Evolutionary conservation across 2,113 vertebrate species (phyloP).

Genomic region (Thunnus maccoyii): DNA sequence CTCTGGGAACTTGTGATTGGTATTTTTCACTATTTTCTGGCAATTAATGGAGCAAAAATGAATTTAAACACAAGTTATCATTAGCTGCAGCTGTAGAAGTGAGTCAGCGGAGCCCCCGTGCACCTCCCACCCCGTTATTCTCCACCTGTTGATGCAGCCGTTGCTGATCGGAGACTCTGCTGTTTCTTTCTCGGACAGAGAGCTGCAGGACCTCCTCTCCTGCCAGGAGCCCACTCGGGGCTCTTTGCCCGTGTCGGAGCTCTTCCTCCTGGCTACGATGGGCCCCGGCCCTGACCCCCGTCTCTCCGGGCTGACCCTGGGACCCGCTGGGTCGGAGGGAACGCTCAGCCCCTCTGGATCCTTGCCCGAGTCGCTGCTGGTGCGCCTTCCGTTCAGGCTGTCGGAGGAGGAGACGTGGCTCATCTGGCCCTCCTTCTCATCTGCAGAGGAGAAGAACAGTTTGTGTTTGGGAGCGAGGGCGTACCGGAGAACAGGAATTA

Average conservation of each 20-base stretch:
- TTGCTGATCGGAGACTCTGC: constrained; percentile 58
- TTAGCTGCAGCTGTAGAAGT: too few species aligned
- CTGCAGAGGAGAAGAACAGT: constrained; percentile 50
- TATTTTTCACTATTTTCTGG: too few species aligned
- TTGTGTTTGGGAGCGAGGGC: too few species aligned
- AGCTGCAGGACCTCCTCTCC: constrained; percentile 74
- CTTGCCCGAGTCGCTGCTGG: constrained; percentile 76
- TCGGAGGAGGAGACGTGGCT: constrained; percentile 83
- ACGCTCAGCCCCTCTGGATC: constrained; percentile 53
- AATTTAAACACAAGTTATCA: too few species aligned
- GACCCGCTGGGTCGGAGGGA: constrained; percentile 1
- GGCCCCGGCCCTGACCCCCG: constrained; percentile 65
- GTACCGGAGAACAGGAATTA: too few species aligned
- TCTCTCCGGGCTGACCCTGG: constrained; percentile 43
- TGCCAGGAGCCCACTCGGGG: constrained; percentile 57
- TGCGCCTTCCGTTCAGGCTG: constrained; percentile 79
- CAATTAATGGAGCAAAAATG: too few species aligned
- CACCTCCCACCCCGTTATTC: too few species aligned
- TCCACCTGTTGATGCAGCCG: constrained; percentile 75
- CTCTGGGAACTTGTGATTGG: too few species aligned
- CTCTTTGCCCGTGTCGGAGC: constrained; percentile 62
- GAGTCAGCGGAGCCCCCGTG: too few species aligned
- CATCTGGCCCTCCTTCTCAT: constrained; percentile 76
- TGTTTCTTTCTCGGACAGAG: constrained; percentile 74
- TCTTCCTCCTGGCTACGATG: constrained; percentile 65